Evolutionary conservation across 2,888 invertebrate species (phyloP).

Genomic region (Microplitis deprimator): DNA sequence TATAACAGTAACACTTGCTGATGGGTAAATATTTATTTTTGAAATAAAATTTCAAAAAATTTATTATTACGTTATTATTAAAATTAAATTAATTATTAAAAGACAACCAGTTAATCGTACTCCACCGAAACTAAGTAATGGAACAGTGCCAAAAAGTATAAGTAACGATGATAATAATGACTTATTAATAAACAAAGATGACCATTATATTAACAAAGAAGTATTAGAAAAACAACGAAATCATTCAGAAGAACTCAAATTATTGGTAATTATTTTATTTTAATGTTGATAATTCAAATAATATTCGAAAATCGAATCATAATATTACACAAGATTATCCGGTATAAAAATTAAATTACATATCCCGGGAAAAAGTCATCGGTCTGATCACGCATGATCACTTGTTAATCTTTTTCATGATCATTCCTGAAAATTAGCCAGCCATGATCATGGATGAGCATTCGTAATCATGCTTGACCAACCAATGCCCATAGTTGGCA

Average conservation of each 20-base stretch:
- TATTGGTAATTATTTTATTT: conserved; percentile 57
- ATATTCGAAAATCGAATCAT: too few relatives aligned
- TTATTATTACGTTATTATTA: background rate
- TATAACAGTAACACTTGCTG: conserved; percentile 66
- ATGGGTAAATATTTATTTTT: conserved; percentile 40
- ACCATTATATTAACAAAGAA: conserved; percentile 50
- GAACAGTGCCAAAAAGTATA: conserved; percentile 64
- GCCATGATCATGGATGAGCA: too few relatives aligned
- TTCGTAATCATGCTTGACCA: too few relatives aligned
- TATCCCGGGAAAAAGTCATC: too few relatives aligned
- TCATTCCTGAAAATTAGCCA: too few relatives aligned
- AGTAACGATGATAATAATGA: conserved; percentile 55
- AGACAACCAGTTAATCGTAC: conserved; percentile 50
- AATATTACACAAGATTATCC: too few relatives aligned
- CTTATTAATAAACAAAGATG: conserved; percentile 48
- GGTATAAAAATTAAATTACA: too few relatives aligned
- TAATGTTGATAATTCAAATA: background rate
- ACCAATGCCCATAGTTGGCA: too few relatives aligned
- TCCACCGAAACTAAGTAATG: conserved; percentile 67
- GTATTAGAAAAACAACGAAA: conserved; percentile 64
- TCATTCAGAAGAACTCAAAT: conserved; percentile 64
- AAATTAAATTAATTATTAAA: conserved; percentile 15
- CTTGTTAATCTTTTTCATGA: too few relatives aligned
- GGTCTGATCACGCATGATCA: too few relatives aligned
- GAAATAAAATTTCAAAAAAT: too few relatives aligned